Evolutionary conservation across 2,888 invertebrate species (phyloP).

Genomic region (Pilophorus perplexus): DNA sequence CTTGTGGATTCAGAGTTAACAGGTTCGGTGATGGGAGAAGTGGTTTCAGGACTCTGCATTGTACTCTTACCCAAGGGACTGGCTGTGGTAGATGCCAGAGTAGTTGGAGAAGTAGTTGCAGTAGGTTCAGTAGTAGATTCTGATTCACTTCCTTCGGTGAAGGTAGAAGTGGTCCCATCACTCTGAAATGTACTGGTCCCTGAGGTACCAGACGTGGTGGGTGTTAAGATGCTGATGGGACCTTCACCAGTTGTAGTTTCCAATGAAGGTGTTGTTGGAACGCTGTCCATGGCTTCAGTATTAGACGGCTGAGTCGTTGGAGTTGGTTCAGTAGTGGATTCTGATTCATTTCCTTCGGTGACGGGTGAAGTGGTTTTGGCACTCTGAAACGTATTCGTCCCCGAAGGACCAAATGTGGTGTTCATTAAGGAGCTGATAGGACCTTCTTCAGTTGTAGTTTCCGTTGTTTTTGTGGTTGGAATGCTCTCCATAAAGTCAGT

Average conservation of each 20-base stretch:
- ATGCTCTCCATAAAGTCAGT: neutral
- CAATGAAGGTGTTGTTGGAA: neutral
- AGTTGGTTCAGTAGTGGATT: neutral
- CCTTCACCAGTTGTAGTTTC: neutral
- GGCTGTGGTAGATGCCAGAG: conserved; percentile 9
- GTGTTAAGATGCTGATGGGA: neutral
- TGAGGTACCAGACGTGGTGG: conserved; percentile 1
- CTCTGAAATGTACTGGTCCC: neutral
- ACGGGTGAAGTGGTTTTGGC: neutral
- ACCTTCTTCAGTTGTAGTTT: neutral
- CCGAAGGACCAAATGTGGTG: neutral
- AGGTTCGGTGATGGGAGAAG: neutral
- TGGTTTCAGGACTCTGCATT: neutral
- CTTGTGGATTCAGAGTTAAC: neutral
- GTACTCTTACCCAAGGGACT: neutral
- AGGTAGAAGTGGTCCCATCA: neutral
- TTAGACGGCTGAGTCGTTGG: neutral
- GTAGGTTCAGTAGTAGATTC: conserved; percentile 28
- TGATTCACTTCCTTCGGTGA: neutral
- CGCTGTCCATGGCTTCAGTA: neutral
- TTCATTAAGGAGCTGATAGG: neutral
- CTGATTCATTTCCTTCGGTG: neutral
- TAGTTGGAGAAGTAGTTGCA: conserved; percentile 15
- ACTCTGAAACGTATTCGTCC: neutral
- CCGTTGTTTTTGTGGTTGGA: neutral